phyloP scores from a whole-genome alignment of 2,113 vertebrate species.

The Damaliscus lunatus region DNA sequence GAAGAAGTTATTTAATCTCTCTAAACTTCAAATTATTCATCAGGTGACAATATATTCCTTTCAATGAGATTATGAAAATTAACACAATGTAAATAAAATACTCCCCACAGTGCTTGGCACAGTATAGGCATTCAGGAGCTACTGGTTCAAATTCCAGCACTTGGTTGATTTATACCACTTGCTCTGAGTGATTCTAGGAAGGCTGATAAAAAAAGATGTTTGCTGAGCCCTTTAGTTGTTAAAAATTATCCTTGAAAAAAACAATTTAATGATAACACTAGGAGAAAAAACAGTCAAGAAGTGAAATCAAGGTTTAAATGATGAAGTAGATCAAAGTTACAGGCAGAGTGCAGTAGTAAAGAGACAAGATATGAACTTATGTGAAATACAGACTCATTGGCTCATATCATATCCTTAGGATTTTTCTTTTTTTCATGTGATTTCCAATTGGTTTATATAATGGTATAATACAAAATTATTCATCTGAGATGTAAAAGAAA shows the following conservation, averaged over 20 bases:
- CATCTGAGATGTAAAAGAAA: not conserved
- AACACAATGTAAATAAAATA: not conserved
- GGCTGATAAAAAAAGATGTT: not conserved
- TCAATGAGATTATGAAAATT: not conserved
- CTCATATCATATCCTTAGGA: not conserved
- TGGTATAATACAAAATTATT: not conserved
- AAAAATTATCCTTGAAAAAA: not conserved
- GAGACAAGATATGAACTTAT: not conserved
- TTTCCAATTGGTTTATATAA: not conserved
- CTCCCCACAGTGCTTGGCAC: not conserved
- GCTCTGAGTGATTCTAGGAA: not conserved
- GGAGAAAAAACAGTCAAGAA: not conserved
- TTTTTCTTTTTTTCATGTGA: not conserved
- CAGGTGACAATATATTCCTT: not conserved
- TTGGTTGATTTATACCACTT: not conserved
- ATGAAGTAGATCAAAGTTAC: not conserved
- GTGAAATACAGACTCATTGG: not conserved
- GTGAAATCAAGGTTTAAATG: not conserved
- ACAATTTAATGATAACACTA: not conserved
- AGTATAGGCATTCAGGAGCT: not conserved
- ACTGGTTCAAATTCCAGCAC: not conserved
- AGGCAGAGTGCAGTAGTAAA: not conserved
- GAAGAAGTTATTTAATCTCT: not conserved
- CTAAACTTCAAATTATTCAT: not conserved
- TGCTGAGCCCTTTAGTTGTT: not conserved